A percentile compares a stretch with the other conserved stretches of the same genome.
These are phyloP conservation scores for Symphodus melops DNA, from an alignment of 2,113 vertebrate species.

Conservation along the genomic window DNA sequence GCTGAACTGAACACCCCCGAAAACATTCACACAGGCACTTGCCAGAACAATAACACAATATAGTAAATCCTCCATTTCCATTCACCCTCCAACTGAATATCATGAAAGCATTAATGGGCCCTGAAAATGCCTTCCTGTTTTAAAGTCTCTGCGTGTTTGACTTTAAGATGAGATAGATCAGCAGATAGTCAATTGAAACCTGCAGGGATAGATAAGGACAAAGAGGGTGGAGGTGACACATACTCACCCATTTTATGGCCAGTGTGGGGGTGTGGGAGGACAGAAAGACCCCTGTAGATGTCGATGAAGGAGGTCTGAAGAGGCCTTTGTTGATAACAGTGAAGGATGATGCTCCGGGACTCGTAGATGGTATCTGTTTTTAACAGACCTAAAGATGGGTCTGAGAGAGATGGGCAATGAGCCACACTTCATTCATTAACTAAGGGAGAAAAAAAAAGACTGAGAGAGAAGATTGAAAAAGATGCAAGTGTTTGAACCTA, in stretches of 20 bases:
- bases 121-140: slow-evolving; percentile 3
- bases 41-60: slow-evolving; percentile 42
- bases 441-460: slow-evolving; percentile 9
- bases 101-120: slow-evolving; percentile 18
- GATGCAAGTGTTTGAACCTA: slow-evolving; percentile 47
- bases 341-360: slow-evolving; percentile 52
- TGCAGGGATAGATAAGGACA: slow-evolving; percentile 32
- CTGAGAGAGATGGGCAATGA: slow-evolving; percentile 23
- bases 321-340: slow-evolving; percentile 62
- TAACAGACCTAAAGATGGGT: slow-evolving; percentile 36
- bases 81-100: slow-evolving; percentile 12
- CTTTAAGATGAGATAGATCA: slow-evolving; percentile 11
- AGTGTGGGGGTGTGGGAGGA: slow-evolving; percentile 19
- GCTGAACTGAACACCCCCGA: slow-evolving; percentile 54
- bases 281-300: slow-evolving; percentile 34
- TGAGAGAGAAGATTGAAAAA: slow-evolving; percentile 8
- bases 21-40: slow-evolving; percentile 23
- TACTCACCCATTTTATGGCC: slow-evolving; percentile 32
- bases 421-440: slow-evolving; percentile 39
- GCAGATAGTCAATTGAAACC: slow-evolving; percentile 26
- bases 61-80: slow-evolving; percentile 32
- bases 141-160: slow-evolving; percentile 18
- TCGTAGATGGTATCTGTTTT: slow-evolving; percentile 57
- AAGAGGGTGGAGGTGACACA: slow-evolving; percentile 13
- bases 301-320: slow-evolving; percentile 39